These are phyloP conservation scores for Sylvicola fuscatus DNA, from an alignment of 2,888 invertebrate species.

Conservation along the genomic window DNA sequence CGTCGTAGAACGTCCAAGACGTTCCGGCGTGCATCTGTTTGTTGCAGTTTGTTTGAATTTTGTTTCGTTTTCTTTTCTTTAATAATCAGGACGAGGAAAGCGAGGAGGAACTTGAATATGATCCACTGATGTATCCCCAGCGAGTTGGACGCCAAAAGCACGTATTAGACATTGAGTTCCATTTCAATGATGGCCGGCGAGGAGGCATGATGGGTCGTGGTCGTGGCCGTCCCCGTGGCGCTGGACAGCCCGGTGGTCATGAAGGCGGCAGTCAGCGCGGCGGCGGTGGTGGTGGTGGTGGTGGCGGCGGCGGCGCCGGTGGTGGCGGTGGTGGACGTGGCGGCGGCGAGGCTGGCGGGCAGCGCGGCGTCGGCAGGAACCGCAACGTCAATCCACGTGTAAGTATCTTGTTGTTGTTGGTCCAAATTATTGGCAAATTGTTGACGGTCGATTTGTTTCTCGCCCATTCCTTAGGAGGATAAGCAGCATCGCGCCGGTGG, in stretches of 20 bases:
- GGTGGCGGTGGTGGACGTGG: slow-evolving; percentile 21
- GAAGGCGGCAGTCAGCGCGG: slow-evolving; percentile 2
- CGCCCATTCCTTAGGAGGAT: not conserved
- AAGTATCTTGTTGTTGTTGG: too few relatives aligned
- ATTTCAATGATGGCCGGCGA: slow-evolving; percentile 61
- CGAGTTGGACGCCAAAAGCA: slow-evolving; percentile 73
- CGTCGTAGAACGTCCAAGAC: too few relatives aligned
- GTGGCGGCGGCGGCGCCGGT: slow-evolving; percentile 12
- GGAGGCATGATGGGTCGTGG: slow-evolving; percentile 44
- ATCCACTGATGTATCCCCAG: slow-evolving; percentile 61
- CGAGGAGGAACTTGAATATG: slow-evolving; percentile 49
- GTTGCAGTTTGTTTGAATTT: not conserved
- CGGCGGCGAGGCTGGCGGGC: slow-evolving; percentile 16
- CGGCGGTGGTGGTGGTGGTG: slow-evolving; percentile 13
- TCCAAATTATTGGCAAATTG: not conserved
- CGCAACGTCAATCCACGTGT: slow-evolving; percentile 2
- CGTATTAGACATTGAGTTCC: slow-evolving; percentile 70
- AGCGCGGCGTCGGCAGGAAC: slow-evolving; percentile 8
- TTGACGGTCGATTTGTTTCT: not conserved
- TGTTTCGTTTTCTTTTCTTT: slow-evolving; percentile 8
- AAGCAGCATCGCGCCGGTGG: slow-evolving; percentile 6
- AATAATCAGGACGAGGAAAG: slow-evolving; percentile 35
- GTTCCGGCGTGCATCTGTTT: too few relatives aligned
- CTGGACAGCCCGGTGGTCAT: slow-evolving; percentile 26
- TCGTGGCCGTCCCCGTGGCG: slow-evolving; percentile 28